These are phyloP conservation scores for Lasioglossum albipes DNA, from an alignment of 1,140 invertebrate genomes.

Conservation along the genomic window DNA sequence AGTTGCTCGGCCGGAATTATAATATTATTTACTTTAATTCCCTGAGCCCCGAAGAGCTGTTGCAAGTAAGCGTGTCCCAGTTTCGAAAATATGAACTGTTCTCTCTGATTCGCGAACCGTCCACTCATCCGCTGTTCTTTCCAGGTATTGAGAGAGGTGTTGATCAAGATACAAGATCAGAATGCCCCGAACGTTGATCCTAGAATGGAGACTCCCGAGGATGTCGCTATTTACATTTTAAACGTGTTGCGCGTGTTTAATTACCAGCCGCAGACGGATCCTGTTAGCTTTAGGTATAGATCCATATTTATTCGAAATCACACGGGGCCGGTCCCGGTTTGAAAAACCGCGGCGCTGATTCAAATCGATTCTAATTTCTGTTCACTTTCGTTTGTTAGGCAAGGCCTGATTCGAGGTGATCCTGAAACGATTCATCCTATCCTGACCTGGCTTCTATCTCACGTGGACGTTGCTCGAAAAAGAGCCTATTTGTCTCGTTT, in stretches of 20 bases:
- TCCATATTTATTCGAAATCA: background rate
- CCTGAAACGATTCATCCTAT: slow-evolving; percentile 88
- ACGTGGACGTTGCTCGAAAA: slow-evolving; percentile 87
- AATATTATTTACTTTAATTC: slow-evolving; percentile 93
- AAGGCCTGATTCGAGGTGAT: slow-evolving; percentile 88
- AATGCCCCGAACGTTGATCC: slow-evolving; percentile 81
- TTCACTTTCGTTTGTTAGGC: slow-evolving; percentile 79
- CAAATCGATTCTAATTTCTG: slow-evolving; percentile 12
- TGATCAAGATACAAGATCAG: slow-evolving; percentile 84
- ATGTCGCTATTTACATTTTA: slow-evolving; percentile 84
- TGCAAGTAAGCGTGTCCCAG: slow-evolving; percentile 82
- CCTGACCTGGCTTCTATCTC: slow-evolving; percentile 88
- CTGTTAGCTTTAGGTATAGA: slow-evolving; percentile 68
- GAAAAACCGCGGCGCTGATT: background rate
- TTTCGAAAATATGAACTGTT: background rate
- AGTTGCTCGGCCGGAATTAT: slow-evolving; percentile 87
- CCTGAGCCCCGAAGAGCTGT: slow-evolving; percentile 86
- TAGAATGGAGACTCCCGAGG: slow-evolving; percentile 83
- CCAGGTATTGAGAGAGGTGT: slow-evolving; percentile 84
- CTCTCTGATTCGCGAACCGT: no score
- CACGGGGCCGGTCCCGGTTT: background rate
- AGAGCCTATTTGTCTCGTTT: slow-evolving; percentile 90
- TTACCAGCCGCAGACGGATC: slow-evolving; percentile 84
- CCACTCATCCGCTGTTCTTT: slow-evolving; percentile 26
- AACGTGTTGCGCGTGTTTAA: slow-evolving; percentile 84